phyloP scores from a whole-genome alignment of 2,797 vertebrate species.

The Pachyuromys duprasi region DNA sequence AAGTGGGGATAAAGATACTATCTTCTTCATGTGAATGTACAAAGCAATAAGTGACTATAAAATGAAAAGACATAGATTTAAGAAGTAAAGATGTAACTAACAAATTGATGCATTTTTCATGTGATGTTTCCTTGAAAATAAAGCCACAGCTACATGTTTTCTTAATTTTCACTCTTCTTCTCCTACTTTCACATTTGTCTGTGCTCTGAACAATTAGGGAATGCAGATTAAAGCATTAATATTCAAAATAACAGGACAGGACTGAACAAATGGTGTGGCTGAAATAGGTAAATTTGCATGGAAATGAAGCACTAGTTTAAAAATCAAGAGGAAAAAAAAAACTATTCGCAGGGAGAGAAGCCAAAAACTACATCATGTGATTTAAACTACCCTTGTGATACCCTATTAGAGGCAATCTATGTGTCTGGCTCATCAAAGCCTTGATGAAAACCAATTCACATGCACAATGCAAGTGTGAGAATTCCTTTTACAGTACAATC shows the following conservation, averaged over 20 bases:
- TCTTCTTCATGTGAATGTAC: neutral
- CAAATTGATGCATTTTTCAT: neutral
- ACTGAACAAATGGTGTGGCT: neutral
- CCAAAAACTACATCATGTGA: neutral
- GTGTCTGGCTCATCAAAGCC: neutral
- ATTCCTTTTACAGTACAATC: neutral
- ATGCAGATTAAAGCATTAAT: neutral
- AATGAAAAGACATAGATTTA: neutral
- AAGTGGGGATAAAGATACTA: neutral
- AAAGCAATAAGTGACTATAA: neutral
- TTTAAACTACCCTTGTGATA: neutral
- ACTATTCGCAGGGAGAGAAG: neutral
- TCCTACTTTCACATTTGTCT: neutral
- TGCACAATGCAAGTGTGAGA: neutral
- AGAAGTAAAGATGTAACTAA: neutral
- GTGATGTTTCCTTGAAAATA: neutral
- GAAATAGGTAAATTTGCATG: constrained; percentile 19
- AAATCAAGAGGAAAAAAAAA: constrained; percentile 6
- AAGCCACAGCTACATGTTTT: neutral
- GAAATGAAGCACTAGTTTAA: neutral
- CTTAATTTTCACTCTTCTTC: neutral
- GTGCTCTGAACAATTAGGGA: neutral
- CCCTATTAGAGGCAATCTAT: neutral
- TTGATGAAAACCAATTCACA: neutral
- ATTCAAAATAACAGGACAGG: neutral